A percentile compares a stretch with the other conserved stretches of the same genome.
These are phyloP conservation scores for Liposcelis brunnea DNA, from an alignment of 2,888 invertebrate species.

Conservation along the genomic window DNA sequence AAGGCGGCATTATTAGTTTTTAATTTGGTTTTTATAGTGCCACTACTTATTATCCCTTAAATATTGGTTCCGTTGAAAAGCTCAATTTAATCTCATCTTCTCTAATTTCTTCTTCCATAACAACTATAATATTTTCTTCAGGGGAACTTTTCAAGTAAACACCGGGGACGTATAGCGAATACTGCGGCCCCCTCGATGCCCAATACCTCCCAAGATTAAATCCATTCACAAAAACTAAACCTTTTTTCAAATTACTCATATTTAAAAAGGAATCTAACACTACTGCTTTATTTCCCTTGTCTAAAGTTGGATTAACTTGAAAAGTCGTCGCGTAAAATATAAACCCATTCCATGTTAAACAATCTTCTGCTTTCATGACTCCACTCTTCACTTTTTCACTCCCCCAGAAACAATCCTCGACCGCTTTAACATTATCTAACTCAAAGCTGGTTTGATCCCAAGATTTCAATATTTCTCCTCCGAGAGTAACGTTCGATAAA, in stretches of 20 bases:
- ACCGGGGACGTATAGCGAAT: constrained; percentile 20
- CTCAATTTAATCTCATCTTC: no score
- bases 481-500: constrained; percentile 33
- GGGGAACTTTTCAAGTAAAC: constrained; percentile 17
- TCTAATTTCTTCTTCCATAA: constrained; percentile 16
- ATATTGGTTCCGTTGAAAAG: no score
- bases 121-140: constrained; percentile 16
- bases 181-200: constrained; percentile 19
- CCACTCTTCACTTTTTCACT: neutral
- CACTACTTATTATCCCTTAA: no score
- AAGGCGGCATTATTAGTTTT: no score
- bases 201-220: constrained; percentile 21
- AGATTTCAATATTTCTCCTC: constrained; percentile 30
- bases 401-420: constrained; percentile 11
- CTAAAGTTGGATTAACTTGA: neutral
- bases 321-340: neutral
- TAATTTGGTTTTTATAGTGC: no score
- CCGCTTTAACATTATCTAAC: constrained; percentile 14
- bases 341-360: neutral
- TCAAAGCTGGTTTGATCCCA: constrained; percentile 51
- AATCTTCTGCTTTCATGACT: neutral
- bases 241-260: constrained; percentile 15
- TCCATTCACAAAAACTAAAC: constrained; percentile 20
- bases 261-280: constrained; percentile 1
- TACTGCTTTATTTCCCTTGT: neutral